phyloP scores from a whole-genome alignment of 2,113 vertebrate genomes.

The Hydrochoerus hydrochaeris region DNA sequence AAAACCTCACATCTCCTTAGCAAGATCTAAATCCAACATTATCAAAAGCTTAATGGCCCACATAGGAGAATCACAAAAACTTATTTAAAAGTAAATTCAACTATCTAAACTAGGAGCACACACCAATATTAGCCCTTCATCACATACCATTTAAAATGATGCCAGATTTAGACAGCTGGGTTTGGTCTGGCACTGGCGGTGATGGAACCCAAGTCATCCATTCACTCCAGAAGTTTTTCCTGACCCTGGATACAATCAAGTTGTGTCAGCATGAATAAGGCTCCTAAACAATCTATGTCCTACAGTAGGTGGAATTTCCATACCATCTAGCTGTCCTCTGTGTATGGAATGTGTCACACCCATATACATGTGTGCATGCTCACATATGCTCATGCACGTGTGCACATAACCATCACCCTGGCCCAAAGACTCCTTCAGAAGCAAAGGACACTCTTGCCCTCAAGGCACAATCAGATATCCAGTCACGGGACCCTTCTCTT shows the following conservation, averaged over 20 bases:
- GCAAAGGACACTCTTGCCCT: neutral
- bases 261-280: neutral
- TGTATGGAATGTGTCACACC: neutral
- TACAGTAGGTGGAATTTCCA: neutral
- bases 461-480: neutral
- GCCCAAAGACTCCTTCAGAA: neutral
- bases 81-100: slow-evolving; percentile 1
- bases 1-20: neutral
- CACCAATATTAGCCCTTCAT: neutral
- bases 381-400: neutral
- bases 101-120: neutral
- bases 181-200: neutral
- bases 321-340: neutral
- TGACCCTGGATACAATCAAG: neutral
- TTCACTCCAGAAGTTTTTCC: neutral
- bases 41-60: neutral
- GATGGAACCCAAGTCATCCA: no score
- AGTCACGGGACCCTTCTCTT: neutral
- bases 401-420: neutral
- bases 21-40: neutral
- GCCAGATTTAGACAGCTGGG: neutral
- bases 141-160: neutral
- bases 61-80: neutral
- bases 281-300: neutral
- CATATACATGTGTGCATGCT: neutral